Evolutionary conservation across 2,113 vertebrate species (phyloP).

Genomic region (Platysteira castanea): DNA sequence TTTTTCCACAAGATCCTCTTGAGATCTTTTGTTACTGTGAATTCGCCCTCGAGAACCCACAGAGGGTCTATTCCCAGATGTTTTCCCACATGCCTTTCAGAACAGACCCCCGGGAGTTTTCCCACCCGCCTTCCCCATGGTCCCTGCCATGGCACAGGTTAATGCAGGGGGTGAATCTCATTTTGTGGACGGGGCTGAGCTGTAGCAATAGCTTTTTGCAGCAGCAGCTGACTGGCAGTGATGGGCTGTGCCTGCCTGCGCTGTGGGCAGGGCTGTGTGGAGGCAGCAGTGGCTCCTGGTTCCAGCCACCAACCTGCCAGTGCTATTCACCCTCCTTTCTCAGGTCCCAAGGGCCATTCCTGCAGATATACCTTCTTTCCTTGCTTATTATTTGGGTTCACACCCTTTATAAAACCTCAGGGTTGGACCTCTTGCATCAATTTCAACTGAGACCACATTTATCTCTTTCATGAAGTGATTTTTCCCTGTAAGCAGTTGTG

Average conservation of each 20-base stretch:
- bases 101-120: neutral
- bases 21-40: slow-evolving; percentile 11
- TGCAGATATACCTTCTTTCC: neutral
- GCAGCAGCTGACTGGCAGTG: rapidly evolving
- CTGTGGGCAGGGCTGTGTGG: neutral
- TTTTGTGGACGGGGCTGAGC: rapidly evolving
- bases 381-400: neutral
- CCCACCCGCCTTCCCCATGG: rapidly evolving
- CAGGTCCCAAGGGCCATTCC: neutral
- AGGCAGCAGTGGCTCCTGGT: neutral
- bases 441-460: neutral
- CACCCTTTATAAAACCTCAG: neutral
- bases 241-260: neutral
- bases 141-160: neutral
- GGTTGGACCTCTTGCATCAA: neutral
- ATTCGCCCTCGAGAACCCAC: neutral
- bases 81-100: neutral
- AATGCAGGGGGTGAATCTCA: neutral
- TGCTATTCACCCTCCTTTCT: neutral
- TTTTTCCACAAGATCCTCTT: neutral
- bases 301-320: neutral
- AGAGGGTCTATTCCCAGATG: neutral
- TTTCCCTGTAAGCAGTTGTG: neutral
- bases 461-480: neutral
- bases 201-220: neutral